These are phyloP conservation scores for Hetaerina titia DNA, from an alignment of 2,888 invertebrate genomes.

Conservation along the genomic window DNA sequence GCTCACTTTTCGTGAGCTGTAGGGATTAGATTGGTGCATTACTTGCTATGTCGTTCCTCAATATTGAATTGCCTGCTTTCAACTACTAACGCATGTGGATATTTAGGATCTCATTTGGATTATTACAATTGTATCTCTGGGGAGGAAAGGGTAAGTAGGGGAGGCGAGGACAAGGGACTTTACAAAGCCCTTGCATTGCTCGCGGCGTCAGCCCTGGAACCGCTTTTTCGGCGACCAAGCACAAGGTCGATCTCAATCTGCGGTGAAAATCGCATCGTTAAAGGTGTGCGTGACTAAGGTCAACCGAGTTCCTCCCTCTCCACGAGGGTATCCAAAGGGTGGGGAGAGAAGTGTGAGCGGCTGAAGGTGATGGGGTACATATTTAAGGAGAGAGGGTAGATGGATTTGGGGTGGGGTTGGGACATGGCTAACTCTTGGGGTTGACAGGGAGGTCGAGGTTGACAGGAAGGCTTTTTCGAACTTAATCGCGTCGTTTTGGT, in stretches of 20 bases:
- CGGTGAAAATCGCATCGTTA: conserved; percentile 46
- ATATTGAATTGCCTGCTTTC: too few species aligned
- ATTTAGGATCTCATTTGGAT: too few species aligned
- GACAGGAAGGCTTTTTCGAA: too few species aligned
- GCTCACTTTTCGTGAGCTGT: too few species aligned
- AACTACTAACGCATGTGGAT: too few species aligned
- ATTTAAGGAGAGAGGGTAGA: background rate
- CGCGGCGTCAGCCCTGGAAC: background rate
- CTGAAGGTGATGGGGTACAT: background rate
- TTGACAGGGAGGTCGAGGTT: too few species aligned
- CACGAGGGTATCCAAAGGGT: background rate
- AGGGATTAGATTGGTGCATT: too few species aligned
- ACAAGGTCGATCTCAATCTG: conserved; percentile 59
- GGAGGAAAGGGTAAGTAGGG: background rate
- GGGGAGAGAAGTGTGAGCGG: background rate
- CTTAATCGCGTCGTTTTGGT: too few species aligned
- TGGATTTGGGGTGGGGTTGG: background rate
- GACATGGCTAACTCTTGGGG: too few species aligned
- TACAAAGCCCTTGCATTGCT: background rate
- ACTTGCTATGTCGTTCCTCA: too few species aligned
- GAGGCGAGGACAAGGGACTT: background rate
- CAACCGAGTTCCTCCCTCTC: background rate
- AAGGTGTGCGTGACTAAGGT: conserved; percentile 44
- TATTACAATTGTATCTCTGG: background rate
- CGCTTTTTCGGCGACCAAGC: background rate